These are phyloP conservation scores for Alcedo quadribrachys DNA, from an alignment of 2,797 vertebrate genomes.

Conservation along the genomic window DNA sequence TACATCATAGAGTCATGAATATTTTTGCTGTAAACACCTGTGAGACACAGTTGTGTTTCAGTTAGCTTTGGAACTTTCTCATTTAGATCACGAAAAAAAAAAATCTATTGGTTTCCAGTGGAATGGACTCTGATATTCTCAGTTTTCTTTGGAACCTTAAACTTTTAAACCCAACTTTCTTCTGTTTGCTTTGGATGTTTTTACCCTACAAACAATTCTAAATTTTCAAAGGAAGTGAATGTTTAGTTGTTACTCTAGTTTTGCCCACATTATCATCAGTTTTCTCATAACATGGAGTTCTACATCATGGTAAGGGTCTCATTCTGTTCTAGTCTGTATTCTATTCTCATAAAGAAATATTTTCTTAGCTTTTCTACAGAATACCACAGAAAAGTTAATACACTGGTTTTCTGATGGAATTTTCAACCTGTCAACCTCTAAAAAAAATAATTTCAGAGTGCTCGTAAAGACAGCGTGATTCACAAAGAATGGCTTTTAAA, in stretches of 20 bases:
- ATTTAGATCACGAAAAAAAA: background rate
- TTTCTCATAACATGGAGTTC: background rate
- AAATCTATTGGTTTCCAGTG: background rate
- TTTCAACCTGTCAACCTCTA: conserved; percentile 39
- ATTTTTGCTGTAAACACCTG: background rate
- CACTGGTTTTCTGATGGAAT: background rate
- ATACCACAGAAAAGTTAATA: conserved; percentile 1
- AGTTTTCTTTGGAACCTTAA: background rate
- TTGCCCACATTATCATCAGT: background rate
- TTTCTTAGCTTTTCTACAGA: conserved; percentile 2
- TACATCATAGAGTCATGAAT: background rate
- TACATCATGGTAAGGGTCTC: background rate
- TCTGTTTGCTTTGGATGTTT: background rate
- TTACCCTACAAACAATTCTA: background rate
- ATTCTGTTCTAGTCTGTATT: background rate
- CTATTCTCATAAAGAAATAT: background rate
- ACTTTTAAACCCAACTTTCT: background rate
- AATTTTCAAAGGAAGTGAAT: background rate
- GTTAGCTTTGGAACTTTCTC: background rate
- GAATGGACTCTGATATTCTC: background rate
- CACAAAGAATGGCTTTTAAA: conserved; percentile 41
- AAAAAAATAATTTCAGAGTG: conserved; percentile 12
- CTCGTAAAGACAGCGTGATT: conserved; percentile 24
- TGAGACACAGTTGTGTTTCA: background rate
- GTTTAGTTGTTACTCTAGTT: background rate